A percentile compares a stretch with the other conserved stretches of the same genome.
Evolutionary conservation across 2,888 invertebrate genomes (phyloP).

Genomic region (Noctua janthina): DNA sequence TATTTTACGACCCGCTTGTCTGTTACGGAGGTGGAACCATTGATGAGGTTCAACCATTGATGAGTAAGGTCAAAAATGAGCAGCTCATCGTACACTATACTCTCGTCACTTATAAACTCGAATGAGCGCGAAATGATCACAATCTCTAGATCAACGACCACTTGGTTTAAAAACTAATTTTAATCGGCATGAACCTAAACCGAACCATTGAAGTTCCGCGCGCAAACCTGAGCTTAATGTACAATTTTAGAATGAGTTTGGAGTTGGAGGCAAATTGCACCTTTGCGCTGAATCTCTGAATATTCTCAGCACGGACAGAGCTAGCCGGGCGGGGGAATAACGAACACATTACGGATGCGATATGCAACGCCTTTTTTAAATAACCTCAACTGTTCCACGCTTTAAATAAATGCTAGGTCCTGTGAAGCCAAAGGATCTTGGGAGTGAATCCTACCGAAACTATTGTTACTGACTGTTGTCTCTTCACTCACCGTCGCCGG

Average conservation of each 20-base stretch:
- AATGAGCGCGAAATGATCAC: background rate
- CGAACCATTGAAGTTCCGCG: background rate
- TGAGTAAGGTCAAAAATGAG: background rate
- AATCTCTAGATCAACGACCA: background rate
- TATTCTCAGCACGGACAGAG: slow-evolving; percentile 16
- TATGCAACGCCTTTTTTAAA: slow-evolving; percentile 8
- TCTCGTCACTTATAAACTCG: background rate
- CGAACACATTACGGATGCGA: slow-evolving; percentile 19
- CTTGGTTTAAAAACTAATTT: too few species aligned
- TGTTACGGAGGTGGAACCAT: too few species aligned
- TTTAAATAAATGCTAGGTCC: background rate
- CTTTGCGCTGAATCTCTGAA: slow-evolving; percentile 10
- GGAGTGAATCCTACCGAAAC: background rate
- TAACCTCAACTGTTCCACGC: background rate
- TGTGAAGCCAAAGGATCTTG: background rate
- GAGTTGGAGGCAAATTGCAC: slow-evolving; percentile 40
- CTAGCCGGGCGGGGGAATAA: slow-evolving; percentile 5
- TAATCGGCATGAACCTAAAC: slow-evolving; percentile 9
- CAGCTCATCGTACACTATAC: background rate
- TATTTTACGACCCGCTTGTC: too few species aligned
- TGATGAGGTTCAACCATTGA: background rate
- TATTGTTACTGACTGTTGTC: background rate
- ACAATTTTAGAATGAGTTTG: slow-evolving; percentile 27
- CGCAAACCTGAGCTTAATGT: slow-evolving; percentile 14
- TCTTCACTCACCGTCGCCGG: too few species aligned